phyloP scores from a whole-genome alignment of 2,888 invertebrate genomes.

The Eumerus sabulonum region DNA sequence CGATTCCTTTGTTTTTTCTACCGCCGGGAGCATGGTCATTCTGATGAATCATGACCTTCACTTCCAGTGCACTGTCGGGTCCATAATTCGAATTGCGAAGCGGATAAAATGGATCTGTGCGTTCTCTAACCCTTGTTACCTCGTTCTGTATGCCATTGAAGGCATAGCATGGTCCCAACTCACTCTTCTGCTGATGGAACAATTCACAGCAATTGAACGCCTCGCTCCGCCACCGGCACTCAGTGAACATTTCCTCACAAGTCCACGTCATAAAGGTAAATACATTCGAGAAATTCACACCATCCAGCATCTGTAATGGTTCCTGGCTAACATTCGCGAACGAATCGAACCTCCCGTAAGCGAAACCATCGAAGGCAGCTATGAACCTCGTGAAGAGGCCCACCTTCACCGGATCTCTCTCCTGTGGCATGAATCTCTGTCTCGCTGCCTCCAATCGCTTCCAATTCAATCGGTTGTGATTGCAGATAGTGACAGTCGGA shows the following conservation, averaged over 20 bases:
- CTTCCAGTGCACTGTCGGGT: constrained; percentile 71
- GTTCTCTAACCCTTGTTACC: constrained; percentile 71
- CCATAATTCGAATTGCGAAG: constrained; percentile 74
- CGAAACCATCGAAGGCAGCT: constrained; percentile 73
- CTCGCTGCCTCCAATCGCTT: constrained; percentile 73
- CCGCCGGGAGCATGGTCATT: constrained; percentile 73
- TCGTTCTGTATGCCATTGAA: constrained; percentile 78
- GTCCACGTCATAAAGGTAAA: constrained; percentile 75
- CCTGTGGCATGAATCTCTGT: constrained; percentile 72
- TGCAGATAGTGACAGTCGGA: constrained; percentile 77
- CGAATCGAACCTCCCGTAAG: constrained; percentile 74
- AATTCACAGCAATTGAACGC: constrained; percentile 79
- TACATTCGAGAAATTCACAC: constrained; percentile 75
- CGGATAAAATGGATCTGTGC: constrained; percentile 72
- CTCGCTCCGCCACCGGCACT: constrained; percentile 79
- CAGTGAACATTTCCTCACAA: constrained; percentile 77
- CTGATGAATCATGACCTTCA: constrained; percentile 72
- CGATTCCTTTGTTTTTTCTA: constrained; percentile 71
- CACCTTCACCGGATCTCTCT: constrained; percentile 65
- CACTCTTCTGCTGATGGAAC: constrained; percentile 78
- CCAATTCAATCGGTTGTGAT: constrained; percentile 77
- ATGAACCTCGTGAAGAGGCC: constrained; percentile 73
- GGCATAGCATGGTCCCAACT: constrained; percentile 79
- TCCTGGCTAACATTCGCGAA: constrained; percentile 71
- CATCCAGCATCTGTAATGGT: constrained; percentile 71